Base-by-base conservation (phyloP, 2,888 invertebrate genomes). In the Norana najaformis region DNA sequence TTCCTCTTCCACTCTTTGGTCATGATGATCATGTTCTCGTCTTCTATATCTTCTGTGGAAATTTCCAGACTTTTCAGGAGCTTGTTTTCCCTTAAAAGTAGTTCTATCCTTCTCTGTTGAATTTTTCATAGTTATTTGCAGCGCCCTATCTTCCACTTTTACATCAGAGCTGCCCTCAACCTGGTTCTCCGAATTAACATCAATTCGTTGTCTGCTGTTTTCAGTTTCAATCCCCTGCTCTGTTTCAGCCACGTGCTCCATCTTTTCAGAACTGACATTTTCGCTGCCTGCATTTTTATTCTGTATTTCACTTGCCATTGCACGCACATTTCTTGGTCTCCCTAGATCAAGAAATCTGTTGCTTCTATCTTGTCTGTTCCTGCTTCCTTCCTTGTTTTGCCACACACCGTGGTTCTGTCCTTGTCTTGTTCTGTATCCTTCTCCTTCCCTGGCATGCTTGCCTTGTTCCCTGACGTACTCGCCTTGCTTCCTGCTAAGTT, bases 351-450 rank as follows among this genome's bases (percentile, higher is more conserved):
- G 13, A n/a, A n/a, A 69, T 69, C n/a, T 69, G 69, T 69, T 69
- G 69, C 69, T 69, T 69, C 69, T 69, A 69, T 69, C n/a, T n/a
- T n/a, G n/a, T n/a, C n/a, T 69, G 69, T n/a, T 69, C n/a, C 69
- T 69, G 69, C n/a, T 69, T 69, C 69, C 69, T 69, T 69, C 69
- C n/a, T 69, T n/a, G 13, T 69, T 69, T 69, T n/a, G 69, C 69
- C 69, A 69, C 11, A 11, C n/a, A 69, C 69, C 69, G 30, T 69
- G 30, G 30, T 69, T 69, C 69, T 30, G 30, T 69, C n/a, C 69
- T n/a, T 30, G 69, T 69, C n/a, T 69, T 16, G 69, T 69, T 69
- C 69, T 69, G 69, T 69, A 69, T 69, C 69, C 47, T 47, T 18
- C 69, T 69, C 69, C 30, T 69, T 69, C 69, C 69, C 69, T 69